Evolutionary conservation across 2,113 vertebrate genomes (phyloP).

Genomic region (Neofelis nebulosa): DNA sequence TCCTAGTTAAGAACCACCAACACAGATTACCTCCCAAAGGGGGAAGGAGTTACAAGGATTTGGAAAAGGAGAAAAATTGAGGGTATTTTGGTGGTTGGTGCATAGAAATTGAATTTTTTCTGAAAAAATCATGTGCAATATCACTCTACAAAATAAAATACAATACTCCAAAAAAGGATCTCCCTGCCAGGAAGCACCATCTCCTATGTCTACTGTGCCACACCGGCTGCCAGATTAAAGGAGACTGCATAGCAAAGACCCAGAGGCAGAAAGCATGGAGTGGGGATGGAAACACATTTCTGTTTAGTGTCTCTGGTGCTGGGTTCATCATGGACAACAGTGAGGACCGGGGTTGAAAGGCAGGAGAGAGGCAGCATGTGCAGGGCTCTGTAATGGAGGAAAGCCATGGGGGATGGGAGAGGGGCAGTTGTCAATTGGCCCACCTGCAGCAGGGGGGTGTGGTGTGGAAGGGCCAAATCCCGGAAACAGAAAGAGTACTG

Average conservation of each 20-base stretch:
- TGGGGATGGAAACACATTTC: not conserved
- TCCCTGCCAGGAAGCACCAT: not conserved
- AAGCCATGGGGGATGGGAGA: not conserved
- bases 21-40: not conserved
- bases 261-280: not conserved
- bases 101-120: not conserved
- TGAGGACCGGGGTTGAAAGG: not conserved
- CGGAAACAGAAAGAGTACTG: not conserved
- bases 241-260: not conserved
- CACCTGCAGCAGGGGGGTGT: not conserved
- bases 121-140: not conserved
- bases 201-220: not conserved
- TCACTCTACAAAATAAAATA: not conserved
- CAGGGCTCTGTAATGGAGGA: not conserved
- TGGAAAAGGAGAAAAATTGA: not conserved
- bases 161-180: not conserved
- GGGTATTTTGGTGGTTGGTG: not conserved
- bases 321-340: not conserved
- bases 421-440: accelerated
- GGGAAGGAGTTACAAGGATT: not conserved
- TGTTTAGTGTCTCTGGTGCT: not conserved
- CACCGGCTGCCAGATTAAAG: not conserved
- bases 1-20: not conserved
- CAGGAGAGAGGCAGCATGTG: not conserved
- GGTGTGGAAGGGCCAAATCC: not conserved